A percentile compares a stretch with the other conserved stretches of the same genome.
Conservation (phyloP, 2,113 vertebrate species). For the Prunella fulvescens region DNA sequence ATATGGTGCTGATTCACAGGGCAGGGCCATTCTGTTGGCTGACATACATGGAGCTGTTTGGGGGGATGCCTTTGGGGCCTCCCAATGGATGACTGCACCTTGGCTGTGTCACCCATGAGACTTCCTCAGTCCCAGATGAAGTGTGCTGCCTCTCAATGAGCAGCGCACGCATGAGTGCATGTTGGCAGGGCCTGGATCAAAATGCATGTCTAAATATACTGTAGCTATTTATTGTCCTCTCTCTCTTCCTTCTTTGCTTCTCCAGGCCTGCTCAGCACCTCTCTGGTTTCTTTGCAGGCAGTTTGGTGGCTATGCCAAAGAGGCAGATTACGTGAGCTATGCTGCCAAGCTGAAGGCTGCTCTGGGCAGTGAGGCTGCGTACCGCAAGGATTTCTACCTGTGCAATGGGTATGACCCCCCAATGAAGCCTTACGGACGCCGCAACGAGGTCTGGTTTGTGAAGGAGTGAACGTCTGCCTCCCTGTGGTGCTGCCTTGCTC, state of each 20-base stretch:
- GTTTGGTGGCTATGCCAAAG: slow-evolving; percentile 90
- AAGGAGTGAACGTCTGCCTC: slow-evolving; percentile 69
- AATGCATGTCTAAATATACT: background rate
- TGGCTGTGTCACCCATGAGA: background rate
- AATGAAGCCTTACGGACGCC: slow-evolving; percentile 86
- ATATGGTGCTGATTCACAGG: background rate
- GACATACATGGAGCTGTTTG: background rate
- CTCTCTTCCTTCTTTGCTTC: background rate
- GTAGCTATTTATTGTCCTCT: background rate
- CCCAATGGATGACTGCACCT: background rate
- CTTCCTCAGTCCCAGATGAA: background rate
- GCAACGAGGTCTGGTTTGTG: slow-evolving; percentile 91
- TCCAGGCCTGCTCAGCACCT: background rate
- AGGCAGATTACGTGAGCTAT: slow-evolving; percentile 78
- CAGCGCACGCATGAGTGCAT: background rate
- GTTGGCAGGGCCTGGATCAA: background rate
- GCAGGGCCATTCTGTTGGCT: background rate
- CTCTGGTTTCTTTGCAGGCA: slow-evolving; percentile 71
- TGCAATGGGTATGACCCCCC: slow-evolving; percentile 88
- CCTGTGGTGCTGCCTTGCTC: background rate
- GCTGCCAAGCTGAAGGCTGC: slow-evolving; percentile 79
- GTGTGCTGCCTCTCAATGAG: background rate
- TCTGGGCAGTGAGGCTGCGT: slow-evolving; percentile 81
- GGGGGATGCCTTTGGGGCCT: background rate
- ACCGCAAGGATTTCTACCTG: slow-evolving; percentile 81